Evolutionary conservation across 2,888 invertebrate genomes (phyloP).

Genomic region (Athalia rosae): DNA sequence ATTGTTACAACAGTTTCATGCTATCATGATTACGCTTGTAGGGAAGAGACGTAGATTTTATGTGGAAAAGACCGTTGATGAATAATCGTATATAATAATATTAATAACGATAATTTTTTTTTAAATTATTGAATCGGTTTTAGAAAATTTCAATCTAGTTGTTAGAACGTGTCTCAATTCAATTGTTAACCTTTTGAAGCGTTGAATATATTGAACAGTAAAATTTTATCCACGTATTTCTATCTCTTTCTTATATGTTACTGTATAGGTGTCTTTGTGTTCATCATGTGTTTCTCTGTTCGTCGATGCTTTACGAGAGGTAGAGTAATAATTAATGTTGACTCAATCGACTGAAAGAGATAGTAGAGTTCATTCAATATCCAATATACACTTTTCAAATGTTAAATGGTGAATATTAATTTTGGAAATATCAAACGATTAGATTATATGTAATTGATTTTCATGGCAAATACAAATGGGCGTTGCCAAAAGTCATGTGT

Average conservation of each 20-base stretch:
- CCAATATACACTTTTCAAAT: slow-evolving; percentile 10
- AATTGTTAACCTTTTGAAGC: background rate
- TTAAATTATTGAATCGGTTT: too few species aligned
- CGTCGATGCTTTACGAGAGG: slow-evolving; percentile 22
- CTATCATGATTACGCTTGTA: slow-evolving; percentile 24
- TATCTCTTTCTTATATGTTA: slow-evolving; percentile 15
- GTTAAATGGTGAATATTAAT: background rate
- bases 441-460: background rate
- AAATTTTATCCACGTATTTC: slow-evolving; percentile 3
- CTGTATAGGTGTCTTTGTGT: slow-evolving; percentile 32
- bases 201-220: background rate
- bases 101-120: background rate
- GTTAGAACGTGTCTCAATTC: too few species aligned
- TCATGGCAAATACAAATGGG: background rate
- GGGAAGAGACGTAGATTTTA: slow-evolving; percentile 19
- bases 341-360: slow-evolving; percentile 4
- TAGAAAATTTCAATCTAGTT: too few species aligned
- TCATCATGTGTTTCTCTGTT: slow-evolving; percentile 34
- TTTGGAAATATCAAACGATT: background rate
- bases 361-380: background rate
- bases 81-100: background rate
- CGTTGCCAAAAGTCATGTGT: background rate
- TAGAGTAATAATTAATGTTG: slow-evolving; percentile 12
- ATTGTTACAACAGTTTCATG: slow-evolving; percentile 30
- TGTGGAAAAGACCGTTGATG: slow-evolving; percentile 1